Base-by-base conservation (phyloP, 1,140 invertebrate genomes). In the Lucilia cuprina region DNA sequence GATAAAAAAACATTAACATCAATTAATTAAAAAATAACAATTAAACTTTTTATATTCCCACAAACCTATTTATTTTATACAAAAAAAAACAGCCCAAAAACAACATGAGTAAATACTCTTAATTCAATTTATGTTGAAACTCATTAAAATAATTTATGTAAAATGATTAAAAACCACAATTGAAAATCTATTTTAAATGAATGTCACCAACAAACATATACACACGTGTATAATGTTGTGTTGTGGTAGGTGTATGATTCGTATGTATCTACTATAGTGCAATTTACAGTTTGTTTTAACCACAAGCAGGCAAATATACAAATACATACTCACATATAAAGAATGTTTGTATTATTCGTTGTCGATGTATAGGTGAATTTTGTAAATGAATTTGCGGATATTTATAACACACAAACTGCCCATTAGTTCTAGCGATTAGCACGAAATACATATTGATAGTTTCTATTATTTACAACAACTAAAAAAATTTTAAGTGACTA, bases 151-250 rank as follows among this genome's bases (percentile, higher is more conserved):
- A 90, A 90, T 90, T 90, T 90, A 90, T 90, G 89, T 87, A 90
- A 90, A 90, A 90, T 86, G 89, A 80, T 80, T 86, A 86, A 75
- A 88, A 85, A 87, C 89, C 89, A 88, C 89, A 90, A 90, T 90
- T 90, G 89, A 88, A 89, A 90, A 90, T 90, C 89, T 88, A 90
- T 90, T 90, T 90, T 87, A 89, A 90, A 87, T 82, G 82, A 82
- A 82, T 82, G 82, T 34, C 84, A 70, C 82, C 74, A 35, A 77
- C 70, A 83, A 65, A 75, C 83, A 83, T 77, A 83, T 14, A 65
- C 80, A 25, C 80, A 2, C n/a, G 14, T 84, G n/a, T 60, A 3
- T 60, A 65, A 60, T 21, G 50, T 74, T n/a, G 74, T 77, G 74
- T 55, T 7, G 17, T 14, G 55, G 14, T 41, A 5, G 5, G 41